Percentiles rank a stretch among this genome's conserved stretches.
phyloP scores from a whole-genome alignment of 1,140 invertebrate genomes.

The Papilio aristodemus region DNA sequence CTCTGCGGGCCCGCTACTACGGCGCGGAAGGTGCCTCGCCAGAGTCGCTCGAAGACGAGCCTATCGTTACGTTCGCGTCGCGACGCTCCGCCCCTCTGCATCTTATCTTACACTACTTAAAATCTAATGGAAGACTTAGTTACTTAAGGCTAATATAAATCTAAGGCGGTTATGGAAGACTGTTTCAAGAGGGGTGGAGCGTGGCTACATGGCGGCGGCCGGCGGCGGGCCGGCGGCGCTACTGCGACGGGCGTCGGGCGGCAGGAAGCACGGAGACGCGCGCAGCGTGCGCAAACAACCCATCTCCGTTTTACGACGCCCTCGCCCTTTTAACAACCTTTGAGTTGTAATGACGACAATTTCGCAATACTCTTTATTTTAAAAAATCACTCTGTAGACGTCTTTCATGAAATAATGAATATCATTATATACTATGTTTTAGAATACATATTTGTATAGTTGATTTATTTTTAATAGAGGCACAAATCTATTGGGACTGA shows the following conservation, averaged over 20 bases:
- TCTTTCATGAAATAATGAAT: background rate
- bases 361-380: background rate
- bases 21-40: slow-evolving; percentile 82
- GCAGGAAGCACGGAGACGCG: slow-evolving; percentile 73
- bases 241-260: slow-evolving; percentile 56
- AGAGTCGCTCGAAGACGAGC: slow-evolving; percentile 83
- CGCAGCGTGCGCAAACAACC: slow-evolving; percentile 74
- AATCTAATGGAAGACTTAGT: slow-evolving; percentile 40
- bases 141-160: slow-evolving; percentile 63
- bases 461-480: too few species aligned
- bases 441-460: background rate
- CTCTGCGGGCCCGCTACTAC: slow-evolving; percentile 69
- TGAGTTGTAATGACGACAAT: slow-evolving; percentile 21
- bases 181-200: slow-evolving; percentile 46
- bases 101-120: slow-evolving; percentile 48
- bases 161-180: slow-evolving; percentile 72
- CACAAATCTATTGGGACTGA: background rate
- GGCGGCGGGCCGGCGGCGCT: slow-evolving; percentile 72
- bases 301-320: slow-evolving; percentile 52
- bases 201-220: slow-evolving; percentile 70
- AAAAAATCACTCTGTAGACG: background rate
- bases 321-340: slow-evolving; percentile 40
- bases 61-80: slow-evolving; percentile 79
- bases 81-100: slow-evolving; percentile 71
- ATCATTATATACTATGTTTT: background rate